A percentile compares a stretch with the other conserved stretches of the same genome.
Evolutionary conservation across 2,797 vertebrate species (phyloP).

Genomic region (Lagorchestes hirsutus): DNA sequence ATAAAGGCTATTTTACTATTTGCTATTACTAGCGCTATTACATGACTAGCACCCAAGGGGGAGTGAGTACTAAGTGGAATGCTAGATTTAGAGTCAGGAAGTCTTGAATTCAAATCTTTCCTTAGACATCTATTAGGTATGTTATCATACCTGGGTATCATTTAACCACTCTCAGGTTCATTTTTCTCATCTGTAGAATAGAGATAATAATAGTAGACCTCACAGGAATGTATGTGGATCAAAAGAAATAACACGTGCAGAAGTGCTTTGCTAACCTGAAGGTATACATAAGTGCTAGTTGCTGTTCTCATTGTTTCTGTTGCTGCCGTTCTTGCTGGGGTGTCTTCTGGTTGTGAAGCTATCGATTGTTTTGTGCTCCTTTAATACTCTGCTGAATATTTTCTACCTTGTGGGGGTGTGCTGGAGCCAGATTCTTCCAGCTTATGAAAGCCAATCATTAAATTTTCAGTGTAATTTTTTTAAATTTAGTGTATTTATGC

Average conservation of each 20-base stretch:
- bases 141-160: not conserved
- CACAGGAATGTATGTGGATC: not conserved
- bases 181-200: not conserved
- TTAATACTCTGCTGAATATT: not conserved
- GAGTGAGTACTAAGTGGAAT: not conserved
- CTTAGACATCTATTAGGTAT: not conserved
- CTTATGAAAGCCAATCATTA: not conserved
- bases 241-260: not conserved
- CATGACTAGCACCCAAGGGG: not conserved
- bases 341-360: too few relatives aligned
- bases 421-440: not conserved
- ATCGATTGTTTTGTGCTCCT: not conserved
- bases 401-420: not conserved
- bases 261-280: conserved; percentile 3
- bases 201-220: not conserved
- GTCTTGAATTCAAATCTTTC: not conserved
- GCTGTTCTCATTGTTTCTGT: not conserved
- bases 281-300: not conserved
- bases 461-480: not conserved
- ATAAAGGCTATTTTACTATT: not conserved
- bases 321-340: too few relatives aligned
- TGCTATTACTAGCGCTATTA: not conserved
- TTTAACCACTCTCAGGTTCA: conserved; percentile 5
- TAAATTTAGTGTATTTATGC: not conserved
- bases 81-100: not conserved